phyloP scores from a whole-genome alignment of 2,888 invertebrate genomes.

The Rhamnusium bicolor region DNA sequence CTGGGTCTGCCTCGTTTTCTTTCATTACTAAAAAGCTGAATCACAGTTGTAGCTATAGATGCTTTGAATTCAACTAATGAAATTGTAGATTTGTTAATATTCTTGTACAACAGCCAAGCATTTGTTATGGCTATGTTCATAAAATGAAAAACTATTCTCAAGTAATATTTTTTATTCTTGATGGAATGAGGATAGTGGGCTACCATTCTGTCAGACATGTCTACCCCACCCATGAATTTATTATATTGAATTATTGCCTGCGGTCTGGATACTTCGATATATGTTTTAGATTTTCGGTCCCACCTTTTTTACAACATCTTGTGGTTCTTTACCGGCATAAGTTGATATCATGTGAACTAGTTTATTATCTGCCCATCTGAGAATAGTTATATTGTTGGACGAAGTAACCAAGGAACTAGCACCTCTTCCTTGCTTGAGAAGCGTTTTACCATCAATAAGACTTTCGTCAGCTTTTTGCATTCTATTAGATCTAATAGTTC shows the following conservation, averaged over 20 bases:
- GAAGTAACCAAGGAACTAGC: too few relatives aligned
- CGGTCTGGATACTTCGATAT: conserved; percentile 25
- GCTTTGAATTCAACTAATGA: conserved; percentile 38
- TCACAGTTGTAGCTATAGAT: conserved; percentile 34
- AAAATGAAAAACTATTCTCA: conserved; percentile 36
- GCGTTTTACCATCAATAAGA: too few relatives aligned
- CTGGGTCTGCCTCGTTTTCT: conserved; percentile 37
- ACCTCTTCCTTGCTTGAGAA: too few relatives aligned
- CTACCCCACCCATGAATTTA: conserved; percentile 34
- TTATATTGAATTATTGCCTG: too few relatives aligned
- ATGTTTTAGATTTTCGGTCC: conserved; percentile 38
- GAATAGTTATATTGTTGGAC: conserved; percentile 30
- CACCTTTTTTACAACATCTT: too few relatives aligned
- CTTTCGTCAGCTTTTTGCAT: too few relatives aligned
- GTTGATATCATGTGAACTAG: conserved; percentile 40
- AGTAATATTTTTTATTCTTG: conserved; percentile 36
- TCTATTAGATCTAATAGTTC: too few relatives aligned
- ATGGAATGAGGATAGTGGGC: conserved; percentile 39
- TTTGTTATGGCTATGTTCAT: conserved; percentile 5
- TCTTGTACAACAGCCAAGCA: conserved; percentile 26
- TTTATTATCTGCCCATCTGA: conserved; percentile 40
- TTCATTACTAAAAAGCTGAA: conserved; percentile 32
- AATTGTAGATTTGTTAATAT: conserved; percentile 28
- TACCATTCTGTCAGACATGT: conserved; percentile 35
- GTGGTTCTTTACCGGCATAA: conserved; percentile 38